phyloP scores from a whole-genome alignment of 2,888 invertebrate genomes.

The Erebia ligea region DNA sequence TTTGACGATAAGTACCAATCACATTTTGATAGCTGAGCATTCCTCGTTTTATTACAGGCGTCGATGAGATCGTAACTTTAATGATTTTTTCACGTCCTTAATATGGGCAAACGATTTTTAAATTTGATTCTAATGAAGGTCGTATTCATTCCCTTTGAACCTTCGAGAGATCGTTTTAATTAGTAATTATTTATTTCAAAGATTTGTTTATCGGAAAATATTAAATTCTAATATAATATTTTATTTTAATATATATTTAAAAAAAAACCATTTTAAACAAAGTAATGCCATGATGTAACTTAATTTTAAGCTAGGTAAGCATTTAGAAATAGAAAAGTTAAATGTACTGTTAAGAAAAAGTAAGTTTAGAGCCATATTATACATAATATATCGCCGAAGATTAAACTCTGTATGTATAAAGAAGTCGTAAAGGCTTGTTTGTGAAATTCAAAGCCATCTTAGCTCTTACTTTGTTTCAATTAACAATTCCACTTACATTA shows the following conservation, averaged over 20 bases:
- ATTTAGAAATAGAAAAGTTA: too few species aligned
- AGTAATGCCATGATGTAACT: too few species aligned
- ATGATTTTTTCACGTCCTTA: constrained; percentile 37
- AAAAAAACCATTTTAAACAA: too few species aligned
- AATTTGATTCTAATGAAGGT: constrained; percentile 41
- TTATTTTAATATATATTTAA: too few species aligned
- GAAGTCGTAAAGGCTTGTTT: background rate
- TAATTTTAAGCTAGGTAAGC: too few species aligned
- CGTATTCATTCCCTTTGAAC: constrained; percentile 27
- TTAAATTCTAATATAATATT: background rate
- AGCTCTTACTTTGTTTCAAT: background rate
- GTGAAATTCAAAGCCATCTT: background rate
- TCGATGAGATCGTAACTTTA: constrained; percentile 37
- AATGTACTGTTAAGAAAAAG: too few species aligned
- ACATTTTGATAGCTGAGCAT: constrained; percentile 35
- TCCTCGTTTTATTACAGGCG: constrained; percentile 33
- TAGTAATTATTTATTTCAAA: background rate
- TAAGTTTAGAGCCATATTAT: too few species aligned
- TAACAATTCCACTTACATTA: background rate
- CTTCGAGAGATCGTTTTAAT: constrained; percentile 17
- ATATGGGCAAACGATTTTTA: constrained; percentile 41
- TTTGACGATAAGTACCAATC: constrained; percentile 39
- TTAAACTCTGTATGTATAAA: background rate
- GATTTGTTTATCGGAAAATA: background rate
- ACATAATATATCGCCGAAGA: background rate